phyloP scores from a whole-genome alignment of 2,797 vertebrate genomes.

The Myotis pilosus region DNA sequence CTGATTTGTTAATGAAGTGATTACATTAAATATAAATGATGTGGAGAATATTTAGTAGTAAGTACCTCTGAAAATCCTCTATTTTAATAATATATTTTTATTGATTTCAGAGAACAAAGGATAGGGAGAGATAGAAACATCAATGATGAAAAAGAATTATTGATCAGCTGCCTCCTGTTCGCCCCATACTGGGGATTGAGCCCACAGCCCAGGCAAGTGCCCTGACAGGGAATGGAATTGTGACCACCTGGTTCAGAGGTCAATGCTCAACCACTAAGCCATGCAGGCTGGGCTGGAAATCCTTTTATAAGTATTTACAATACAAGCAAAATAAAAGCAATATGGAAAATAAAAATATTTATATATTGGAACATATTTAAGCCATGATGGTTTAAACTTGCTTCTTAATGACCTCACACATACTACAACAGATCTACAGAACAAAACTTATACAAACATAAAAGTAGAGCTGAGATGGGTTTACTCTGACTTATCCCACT shows the following conservation, averaged over 20 bases:
- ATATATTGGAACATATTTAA: neutral
- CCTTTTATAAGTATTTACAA: neutral
- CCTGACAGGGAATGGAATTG: no score
- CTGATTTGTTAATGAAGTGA: constrained; percentile 50
- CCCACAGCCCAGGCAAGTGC: no score
- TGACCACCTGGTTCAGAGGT: no score
- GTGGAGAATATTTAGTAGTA: constrained; percentile 30
- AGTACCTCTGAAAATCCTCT: neutral
- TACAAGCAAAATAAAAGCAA: constrained; percentile 44
- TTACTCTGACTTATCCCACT: neutral
- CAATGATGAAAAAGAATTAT: no score
- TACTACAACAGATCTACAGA: neutral
- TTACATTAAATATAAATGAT: constrained; percentile 23
- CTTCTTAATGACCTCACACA: neutral
- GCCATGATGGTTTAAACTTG: neutral
- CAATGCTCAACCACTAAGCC: no score
- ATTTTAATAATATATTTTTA: no score
- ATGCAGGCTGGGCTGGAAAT: no score
- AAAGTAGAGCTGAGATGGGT: neutral
- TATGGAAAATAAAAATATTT: constrained; percentile 15
- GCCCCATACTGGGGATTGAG: no score
- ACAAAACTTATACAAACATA: neutral
- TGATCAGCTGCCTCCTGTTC: no score
- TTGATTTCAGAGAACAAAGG: no score
- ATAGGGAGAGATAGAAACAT: no score